Percentiles rank a stretch among this genome's conserved stretches.
Conservation (phyloP, 2,113 vertebrate genomes). For the Etheostoma spectabile region DNA sequence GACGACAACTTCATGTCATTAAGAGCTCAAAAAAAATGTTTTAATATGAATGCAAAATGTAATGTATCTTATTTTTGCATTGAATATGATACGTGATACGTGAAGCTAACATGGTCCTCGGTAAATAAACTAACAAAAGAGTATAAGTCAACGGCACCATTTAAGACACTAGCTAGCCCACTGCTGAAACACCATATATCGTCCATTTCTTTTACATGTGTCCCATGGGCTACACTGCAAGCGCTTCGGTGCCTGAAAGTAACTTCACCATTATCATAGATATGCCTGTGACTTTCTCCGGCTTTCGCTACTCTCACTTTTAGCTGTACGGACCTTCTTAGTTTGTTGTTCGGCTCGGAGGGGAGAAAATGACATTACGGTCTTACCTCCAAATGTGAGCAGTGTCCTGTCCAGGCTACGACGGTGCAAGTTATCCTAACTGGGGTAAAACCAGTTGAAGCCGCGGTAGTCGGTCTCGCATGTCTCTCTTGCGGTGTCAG, state of each 20-base stretch:
- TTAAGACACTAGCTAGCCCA: not conserved
- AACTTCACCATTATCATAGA: conserved; percentile 51
- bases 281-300: conserved; percentile 7
- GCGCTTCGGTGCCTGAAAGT: not conserved
- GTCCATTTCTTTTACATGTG: not conserved
- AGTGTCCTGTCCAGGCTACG: conserved; percentile 4
- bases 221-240: not conserved
- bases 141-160: not conserved
- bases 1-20: conserved; percentile 15
- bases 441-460: conserved; percentile 24
- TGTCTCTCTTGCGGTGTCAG: conserved; percentile 62
- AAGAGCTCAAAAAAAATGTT: not conserved
- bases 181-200: conserved; percentile 10
- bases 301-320: conserved; percentile 43
- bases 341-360: conserved; percentile 20
- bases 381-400: conserved; percentile 54
- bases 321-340: conserved; percentile 33
- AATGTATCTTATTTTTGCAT: not conserved
- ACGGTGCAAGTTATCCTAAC: conserved; percentile 64
- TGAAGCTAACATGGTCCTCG: not conserved
- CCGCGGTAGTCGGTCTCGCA: conserved; percentile 27
- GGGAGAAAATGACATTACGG: not conserved
- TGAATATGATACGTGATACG: not conserved
- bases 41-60: not conserved
- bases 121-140: conserved; percentile 29